Evolutionary conservation across 2,797 vertebrate genomes (phyloP).

Genomic region (Leontopithecus rosalia): DNA sequence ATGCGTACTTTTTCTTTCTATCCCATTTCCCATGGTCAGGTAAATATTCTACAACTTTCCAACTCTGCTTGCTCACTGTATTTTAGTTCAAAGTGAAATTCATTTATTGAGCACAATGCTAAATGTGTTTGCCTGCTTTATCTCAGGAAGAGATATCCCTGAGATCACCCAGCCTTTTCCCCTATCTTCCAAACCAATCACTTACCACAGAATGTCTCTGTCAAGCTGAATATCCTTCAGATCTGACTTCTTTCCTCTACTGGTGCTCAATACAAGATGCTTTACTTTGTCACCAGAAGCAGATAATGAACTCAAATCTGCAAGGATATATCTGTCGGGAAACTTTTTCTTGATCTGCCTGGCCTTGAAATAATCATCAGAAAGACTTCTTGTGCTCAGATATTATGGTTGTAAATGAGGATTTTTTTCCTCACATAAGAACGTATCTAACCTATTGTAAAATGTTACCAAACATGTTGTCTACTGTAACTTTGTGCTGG

Average conservation of each 20-base stretch:
- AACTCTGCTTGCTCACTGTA: background rate
- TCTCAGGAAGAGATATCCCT: conserved; percentile 12
- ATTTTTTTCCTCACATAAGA: conserved; percentile 7
- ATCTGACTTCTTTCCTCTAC: background rate
- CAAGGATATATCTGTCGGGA: background rate
- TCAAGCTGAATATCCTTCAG: conserved; percentile 53
- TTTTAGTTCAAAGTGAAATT: conserved; percentile 6
- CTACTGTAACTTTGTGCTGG: conserved; percentile 44
- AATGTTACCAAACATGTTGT: background rate
- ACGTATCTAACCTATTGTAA: conserved; percentile 16
- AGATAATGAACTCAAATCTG: background rate
- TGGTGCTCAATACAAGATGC: background rate
- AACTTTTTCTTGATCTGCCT: conserved; percentile 24
- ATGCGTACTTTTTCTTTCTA: background rate
- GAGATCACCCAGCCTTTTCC: background rate
- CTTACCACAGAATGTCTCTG: background rate
- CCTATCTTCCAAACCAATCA: conserved; percentile 10
- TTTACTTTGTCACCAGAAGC: conserved; percentile 34
- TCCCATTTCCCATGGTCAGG: background rate
- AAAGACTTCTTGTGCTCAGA: conserved; percentile 39
- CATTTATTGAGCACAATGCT: background rate
- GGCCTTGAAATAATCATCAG: background rate
- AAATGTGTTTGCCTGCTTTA: background rate
- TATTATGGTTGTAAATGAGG: background rate
- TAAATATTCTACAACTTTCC: conserved; percentile 42